Conservation (phyloP, 2,797 vertebrate genomes). For the Mionectes olivaceus region DNA sequence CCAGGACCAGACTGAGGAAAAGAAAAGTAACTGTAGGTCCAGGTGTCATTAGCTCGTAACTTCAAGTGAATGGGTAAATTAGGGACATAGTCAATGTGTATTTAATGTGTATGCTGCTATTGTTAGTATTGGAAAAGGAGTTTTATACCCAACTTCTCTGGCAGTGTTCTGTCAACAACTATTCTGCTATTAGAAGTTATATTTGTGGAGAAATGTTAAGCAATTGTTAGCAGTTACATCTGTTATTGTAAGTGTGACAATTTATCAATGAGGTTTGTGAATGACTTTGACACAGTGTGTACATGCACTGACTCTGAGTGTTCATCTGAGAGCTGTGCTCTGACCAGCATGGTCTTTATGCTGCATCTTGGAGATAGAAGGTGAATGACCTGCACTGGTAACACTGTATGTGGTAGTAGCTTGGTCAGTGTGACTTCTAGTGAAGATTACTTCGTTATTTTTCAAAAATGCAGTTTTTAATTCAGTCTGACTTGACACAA, state of each 20-base stretch:
- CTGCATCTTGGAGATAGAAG: not conserved
- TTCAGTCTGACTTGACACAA: not conserved
- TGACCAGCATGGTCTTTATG: not conserved
- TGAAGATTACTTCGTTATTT: not conserved
- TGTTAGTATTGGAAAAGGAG: not conserved
- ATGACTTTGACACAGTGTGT: not conserved
- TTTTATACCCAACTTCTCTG: not conserved
- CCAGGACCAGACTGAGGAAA: not conserved
- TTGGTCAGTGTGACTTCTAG: not conserved
- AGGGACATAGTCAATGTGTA: not conserved
- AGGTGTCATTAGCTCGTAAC: not conserved
- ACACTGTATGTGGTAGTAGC: not conserved
- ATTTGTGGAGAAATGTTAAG: not conserved
- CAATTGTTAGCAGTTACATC: not conserved
- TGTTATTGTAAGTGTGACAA: accelerated
- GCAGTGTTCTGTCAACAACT: not conserved
- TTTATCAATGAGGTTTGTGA: not conserved
- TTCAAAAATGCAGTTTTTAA: not conserved
- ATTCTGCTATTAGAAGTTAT: not conserved
- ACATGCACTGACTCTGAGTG: not conserved
- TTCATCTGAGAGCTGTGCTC: not conserved
- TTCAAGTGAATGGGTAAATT: not conserved
- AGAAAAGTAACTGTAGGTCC: not conserved
- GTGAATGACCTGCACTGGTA: not conserved
- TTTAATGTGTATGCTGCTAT: not conserved